Evolutionary conservation across 2,888 invertebrate genomes (phyloP).

Genomic region (Synanthedon myopaeformis): DNA sequence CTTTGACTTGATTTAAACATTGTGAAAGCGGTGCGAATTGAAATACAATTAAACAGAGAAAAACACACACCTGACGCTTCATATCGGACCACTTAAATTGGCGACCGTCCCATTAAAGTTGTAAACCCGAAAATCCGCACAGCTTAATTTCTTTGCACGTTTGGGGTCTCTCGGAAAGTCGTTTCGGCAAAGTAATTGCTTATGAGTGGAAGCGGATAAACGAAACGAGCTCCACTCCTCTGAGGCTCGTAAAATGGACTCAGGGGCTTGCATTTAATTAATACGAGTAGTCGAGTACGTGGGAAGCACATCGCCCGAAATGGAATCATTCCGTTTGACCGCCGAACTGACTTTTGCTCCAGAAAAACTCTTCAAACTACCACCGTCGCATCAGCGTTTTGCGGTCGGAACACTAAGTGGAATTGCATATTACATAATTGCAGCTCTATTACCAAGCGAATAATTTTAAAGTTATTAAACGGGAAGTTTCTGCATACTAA

Average conservation of each 20-base stretch:
- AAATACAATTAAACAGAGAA: not conserved
- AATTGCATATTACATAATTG: conserved; percentile 11
- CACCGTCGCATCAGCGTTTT: conserved; percentile 25
- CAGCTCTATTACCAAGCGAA: not conserved
- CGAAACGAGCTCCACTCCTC: conserved; percentile 58
- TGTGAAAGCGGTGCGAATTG: not conserved
- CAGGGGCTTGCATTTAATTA: conserved; percentile 66
- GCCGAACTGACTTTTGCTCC: conserved; percentile 36
- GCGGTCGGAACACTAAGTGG: conserved; percentile 18
- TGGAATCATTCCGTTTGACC: conserved; percentile 56
- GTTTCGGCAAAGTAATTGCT: conserved; percentile 64
- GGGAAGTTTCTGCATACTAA: too few species aligned
- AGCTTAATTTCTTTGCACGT: conserved; percentile 60
- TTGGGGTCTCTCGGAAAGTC: conserved; percentile 49
- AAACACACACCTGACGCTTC: conserved; percentile 20
- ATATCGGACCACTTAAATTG: conserved; percentile 27
- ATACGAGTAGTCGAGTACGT: conserved; percentile 57
- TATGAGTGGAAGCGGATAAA: conserved; percentile 66
- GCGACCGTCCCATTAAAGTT: conserved; percentile 36
- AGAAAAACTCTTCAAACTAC: conserved; percentile 34
- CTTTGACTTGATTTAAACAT: not conserved
- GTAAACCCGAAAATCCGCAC: conserved; percentile 45
- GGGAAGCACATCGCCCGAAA: conserved; percentile 46
- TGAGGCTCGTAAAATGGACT: conserved; percentile 61
- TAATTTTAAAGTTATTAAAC: not conserved